Base-by-base conservation (phyloP, 2,797 vertebrate species). In the Sebastes taczanowskii region DNA sequence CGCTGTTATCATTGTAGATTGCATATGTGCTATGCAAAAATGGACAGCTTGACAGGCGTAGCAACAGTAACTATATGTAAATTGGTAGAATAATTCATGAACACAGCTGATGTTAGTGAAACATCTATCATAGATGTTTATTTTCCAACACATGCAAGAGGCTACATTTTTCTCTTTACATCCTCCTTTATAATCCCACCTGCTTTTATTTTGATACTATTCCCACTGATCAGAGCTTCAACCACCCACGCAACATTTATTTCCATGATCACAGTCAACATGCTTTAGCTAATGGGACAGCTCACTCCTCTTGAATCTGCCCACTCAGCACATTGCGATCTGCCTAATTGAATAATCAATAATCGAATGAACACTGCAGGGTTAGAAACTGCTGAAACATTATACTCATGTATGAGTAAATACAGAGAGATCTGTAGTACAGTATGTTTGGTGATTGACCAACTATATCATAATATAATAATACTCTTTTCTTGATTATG, bases 311-410 rank as follows among this genome's bases (percentile, higher is more conserved):
- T 77, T 32, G 34, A 77, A 86, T 81, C 63, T 82, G 73, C 81
- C 81, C 74, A 77, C 84, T 92, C 86, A 69, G 84, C 85, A 84
- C 73, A 76, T 58, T 77, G 58, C 6, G 9, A 79, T 74, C 56
- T n/a, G 16, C 73, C 42, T 68, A 77, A 87, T 62, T 85, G 56
- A 86, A 72, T 75, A 84, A 88, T 88, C 89, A 86, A 84, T 91
- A 80, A 80, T 74, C 7, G 5, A 75, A 86, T 86, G 63, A 75
- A 67, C 67, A 30, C 35, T 59, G 38, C 49, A 10, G 22, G 16
- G 34, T 77, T 71, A 60, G 60, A 79, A 82, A 71, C 23, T 30
- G 29, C 69, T 76, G 46, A 77, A 71, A 83, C 56, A 70, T 55
- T 73, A 16, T 14, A 42, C 7, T 32, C 35, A 38, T 23, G 11